Evolutionary conservation across 2,113 vertebrate species (phyloP).

Genomic region (Acrocephalus kingi): DNA sequence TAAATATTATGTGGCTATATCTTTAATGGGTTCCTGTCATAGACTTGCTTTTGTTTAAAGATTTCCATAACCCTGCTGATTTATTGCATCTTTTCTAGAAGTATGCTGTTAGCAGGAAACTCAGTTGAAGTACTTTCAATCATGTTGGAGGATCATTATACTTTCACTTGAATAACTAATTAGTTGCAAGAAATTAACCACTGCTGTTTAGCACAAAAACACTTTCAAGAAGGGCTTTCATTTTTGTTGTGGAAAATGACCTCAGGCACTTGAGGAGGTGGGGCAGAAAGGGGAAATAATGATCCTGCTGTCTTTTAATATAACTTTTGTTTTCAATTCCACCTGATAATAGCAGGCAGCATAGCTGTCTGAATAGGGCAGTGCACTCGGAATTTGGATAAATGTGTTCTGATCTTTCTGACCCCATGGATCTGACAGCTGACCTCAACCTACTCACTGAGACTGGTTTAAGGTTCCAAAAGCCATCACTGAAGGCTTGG

Average conservation of each 20-base stretch:
- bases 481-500: not conserved
- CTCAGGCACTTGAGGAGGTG: not conserved
- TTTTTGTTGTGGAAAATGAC: constrained; percentile 64
- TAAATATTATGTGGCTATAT: not conserved
- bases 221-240: constrained; percentile 31
- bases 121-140: constrained; percentile 78
- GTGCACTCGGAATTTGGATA: not conserved
- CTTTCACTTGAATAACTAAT: constrained; percentile 73
- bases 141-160: constrained; percentile 72
- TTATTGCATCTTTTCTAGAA: constrained; percentile 70
- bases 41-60: constrained; percentile 63
- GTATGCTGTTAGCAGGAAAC: constrained; percentile 66
- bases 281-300: constrained; percentile 4
- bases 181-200: constrained; percentile 70
- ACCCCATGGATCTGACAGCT: not conserved
- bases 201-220: constrained; percentile 65
- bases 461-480: not conserved
- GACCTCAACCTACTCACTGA: not conserved
- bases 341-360: not conserved
- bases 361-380: not conserved
- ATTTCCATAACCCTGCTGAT: constrained; percentile 79
- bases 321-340: constrained; percentile 35
- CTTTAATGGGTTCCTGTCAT: constrained; percentile 29
- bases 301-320: constrained; percentile 46
- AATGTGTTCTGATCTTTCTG: not conserved